Evolutionary conservation across 2,797 vertebrate genomes (phyloP).

Genomic region (Coregonus sp.): DNA sequence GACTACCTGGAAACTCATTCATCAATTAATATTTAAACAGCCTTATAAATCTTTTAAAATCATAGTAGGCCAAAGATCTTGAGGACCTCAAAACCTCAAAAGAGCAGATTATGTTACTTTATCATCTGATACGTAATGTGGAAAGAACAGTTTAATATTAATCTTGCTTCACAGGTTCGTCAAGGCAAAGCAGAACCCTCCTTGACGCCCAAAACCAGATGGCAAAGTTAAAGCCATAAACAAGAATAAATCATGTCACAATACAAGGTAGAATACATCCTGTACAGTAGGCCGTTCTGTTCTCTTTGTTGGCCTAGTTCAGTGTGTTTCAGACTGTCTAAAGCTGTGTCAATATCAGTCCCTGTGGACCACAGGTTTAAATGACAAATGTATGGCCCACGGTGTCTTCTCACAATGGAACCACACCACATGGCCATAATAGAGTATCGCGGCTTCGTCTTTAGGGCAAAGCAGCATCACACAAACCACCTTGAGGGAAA

Average conservation of each 20-base stretch:
- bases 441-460: background rate
- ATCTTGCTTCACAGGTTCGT: background rate
- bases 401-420: background rate
- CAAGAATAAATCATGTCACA: slow-evolving; percentile 8
- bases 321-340: slow-evolving; percentile 1
- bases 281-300: background rate
- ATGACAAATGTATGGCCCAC: background rate
- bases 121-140: background rate
- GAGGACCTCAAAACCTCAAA: no score
- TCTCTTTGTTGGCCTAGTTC: slow-evolving; percentile 22
- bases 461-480: background rate
- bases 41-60: background rate
- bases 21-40: background rate
- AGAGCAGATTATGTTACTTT: background rate
- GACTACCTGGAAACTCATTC: no score
- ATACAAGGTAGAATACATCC: background rate
- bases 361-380: background rate
- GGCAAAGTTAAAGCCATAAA: slow-evolving; percentile 10
- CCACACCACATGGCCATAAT: background rate
- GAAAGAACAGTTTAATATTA: background rate
- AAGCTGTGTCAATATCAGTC: slow-evolving; percentile 41
- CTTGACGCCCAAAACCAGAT: slow-evolving; percentile 27
- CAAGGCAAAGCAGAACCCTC: background rate
- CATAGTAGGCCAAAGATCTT: background rate
- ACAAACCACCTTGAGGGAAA: background rate